Conservation (phyloP, 2,113 vertebrate species). For the Nanorana parkeri region DNA sequence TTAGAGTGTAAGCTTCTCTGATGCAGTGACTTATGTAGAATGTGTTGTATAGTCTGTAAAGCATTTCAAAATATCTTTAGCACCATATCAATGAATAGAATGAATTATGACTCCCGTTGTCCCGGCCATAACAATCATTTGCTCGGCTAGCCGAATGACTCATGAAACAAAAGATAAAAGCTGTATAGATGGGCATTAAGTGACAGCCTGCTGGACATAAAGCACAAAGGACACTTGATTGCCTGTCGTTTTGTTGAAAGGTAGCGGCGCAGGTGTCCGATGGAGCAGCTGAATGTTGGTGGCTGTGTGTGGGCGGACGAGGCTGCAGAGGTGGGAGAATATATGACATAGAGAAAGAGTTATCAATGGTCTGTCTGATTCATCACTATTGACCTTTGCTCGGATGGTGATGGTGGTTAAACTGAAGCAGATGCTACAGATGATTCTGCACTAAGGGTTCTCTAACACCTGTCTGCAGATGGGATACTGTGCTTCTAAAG, state of each 20-base stretch:
- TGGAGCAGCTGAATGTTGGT: background rate
- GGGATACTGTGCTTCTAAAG: too few species aligned
- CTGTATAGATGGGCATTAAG: background rate
- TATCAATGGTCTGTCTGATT: constrained; percentile 3
- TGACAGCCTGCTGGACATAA: background rate
- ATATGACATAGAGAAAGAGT: background rate
- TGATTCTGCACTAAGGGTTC: background rate
- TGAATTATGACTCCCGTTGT: background rate
- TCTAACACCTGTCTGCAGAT: background rate
- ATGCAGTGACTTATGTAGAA: too few species aligned
- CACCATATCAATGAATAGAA: too few species aligned
- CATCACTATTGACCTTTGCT: constrained; percentile 22
- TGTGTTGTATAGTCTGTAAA: too few species aligned
- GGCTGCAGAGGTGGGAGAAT: background rate
- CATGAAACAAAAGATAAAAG: background rate
- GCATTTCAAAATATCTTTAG: too few species aligned
- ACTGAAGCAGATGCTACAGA: background rate
- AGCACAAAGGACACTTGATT: background rate
- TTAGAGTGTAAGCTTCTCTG: too few species aligned
- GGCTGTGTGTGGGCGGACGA: constrained; percentile 15
- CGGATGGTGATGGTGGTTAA: background rate
- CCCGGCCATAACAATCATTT: background rate
- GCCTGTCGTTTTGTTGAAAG: background rate
- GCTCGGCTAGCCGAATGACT: constrained; percentile 6
- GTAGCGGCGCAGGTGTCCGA: constrained; percentile 16